Evolutionary conservation across 2,888 invertebrate species (phyloP).

Genomic region (Scrobipalpa atriplicella): DNA sequence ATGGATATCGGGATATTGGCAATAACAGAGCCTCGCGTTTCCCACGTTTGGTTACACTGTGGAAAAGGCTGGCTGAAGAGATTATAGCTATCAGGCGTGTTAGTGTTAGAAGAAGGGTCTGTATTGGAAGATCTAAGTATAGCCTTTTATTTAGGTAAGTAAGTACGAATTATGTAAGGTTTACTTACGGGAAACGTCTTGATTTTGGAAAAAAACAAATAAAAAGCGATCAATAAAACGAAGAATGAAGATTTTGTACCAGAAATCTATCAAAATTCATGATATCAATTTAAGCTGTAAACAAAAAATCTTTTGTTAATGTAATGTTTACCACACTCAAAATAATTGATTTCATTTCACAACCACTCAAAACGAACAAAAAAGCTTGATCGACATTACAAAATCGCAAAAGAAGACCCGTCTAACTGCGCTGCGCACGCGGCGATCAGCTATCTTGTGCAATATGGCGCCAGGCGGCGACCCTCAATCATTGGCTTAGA

Average conservation of each 20-base stretch:
- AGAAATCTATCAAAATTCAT: too few relatives aligned
- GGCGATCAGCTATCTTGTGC: conserved; percentile 54
- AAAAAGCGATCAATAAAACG: too few relatives aligned
- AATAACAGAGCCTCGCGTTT: conserved; percentile 16
- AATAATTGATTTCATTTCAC: not conserved
- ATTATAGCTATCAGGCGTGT: not conserved
- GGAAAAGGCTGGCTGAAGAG: not conserved
- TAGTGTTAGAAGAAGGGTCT: too few relatives aligned
- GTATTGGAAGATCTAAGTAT: too few relatives aligned
- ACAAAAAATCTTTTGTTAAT: not conserved
- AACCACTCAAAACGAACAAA: conserved; percentile 5
- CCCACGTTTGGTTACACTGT: conserved; percentile 13
- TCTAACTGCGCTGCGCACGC: conserved; percentile 42
- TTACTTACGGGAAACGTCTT: too few relatives aligned
- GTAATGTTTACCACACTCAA: not conserved
- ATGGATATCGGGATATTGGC: conserved; percentile 24
- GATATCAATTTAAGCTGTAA: too few relatives aligned
- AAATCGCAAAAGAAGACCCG: conserved; percentile 33
- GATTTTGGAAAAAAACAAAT: too few relatives aligned
- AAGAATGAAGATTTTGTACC: too few relatives aligned
- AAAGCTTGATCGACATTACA: conserved; percentile 21
- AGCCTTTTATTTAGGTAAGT: too few relatives aligned
- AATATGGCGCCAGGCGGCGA: conserved; percentile 62
- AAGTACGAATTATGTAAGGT: too few relatives aligned
- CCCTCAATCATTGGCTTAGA: conserved; percentile 60